phyloP scores from a whole-genome alignment of 2,888 invertebrate species.

The Scaptomyza tumidula region DNA sequence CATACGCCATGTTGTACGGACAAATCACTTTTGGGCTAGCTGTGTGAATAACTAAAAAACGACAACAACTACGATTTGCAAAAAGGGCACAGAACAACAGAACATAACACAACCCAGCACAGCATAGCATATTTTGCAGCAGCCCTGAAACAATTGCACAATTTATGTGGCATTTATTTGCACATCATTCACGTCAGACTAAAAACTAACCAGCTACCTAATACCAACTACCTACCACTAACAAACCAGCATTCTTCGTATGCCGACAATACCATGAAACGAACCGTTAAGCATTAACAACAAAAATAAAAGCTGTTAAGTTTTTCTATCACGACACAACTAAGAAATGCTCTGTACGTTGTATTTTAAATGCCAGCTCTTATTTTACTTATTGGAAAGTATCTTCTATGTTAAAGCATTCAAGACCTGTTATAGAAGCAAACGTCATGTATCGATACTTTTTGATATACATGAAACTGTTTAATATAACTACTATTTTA shows the following conservation, averaged over 20 bases:
- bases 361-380: too few relatives aligned
- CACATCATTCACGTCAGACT: constrained; percentile 53
- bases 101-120: constrained; percentile 15
- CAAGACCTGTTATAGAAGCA: too few relatives aligned
- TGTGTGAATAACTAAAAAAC: constrained; percentile 16
- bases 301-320: neutral
- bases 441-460: too few relatives aligned
- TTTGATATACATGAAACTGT: too few relatives aligned
- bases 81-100: constrained; percentile 50
- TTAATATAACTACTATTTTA: too few relatives aligned
- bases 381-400: too few relatives aligned
- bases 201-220: constrained; percentile 26
- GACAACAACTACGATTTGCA: constrained; percentile 66
- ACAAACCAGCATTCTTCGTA: constrained; percentile 33
- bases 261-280: constrained; percentile 52
- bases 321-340: neutral
- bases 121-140: constrained; percentile 65
- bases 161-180: constrained; percentile 77
- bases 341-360: neutral
- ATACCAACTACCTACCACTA: constrained; percentile 4
- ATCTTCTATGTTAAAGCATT: too few relatives aligned
- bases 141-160: constrained; percentile 72
- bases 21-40: constrained; percentile 64
- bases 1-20: constrained; percentile 77
- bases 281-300: constrained; percentile 53